Conservation (phyloP, 2,888 invertebrate genomes). For the Hoplodrina blanda region DNA sequence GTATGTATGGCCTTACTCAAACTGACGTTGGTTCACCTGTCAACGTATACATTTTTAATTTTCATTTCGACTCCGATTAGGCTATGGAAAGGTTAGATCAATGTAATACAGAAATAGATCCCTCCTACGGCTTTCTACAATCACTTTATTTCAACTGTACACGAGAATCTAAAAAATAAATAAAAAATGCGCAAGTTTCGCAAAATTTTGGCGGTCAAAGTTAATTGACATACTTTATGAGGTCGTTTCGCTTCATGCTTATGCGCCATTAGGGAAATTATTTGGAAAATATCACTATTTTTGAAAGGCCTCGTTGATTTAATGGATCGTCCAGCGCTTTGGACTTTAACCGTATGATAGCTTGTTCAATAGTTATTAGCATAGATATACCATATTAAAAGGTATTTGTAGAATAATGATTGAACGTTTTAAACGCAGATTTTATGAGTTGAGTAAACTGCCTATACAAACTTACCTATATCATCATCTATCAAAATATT, state of each 20-base stretch:
- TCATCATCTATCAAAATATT: conserved; percentile 10
- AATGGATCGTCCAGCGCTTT: conserved; percentile 28
- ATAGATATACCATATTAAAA: not conserved
- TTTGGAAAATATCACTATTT: conserved; percentile 42
- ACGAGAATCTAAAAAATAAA: not conserved
- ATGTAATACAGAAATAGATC: conserved; percentile 30
- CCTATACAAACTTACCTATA: not conserved
- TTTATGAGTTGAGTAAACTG: not conserved
- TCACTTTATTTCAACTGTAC: not conserved
- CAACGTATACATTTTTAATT: conserved; percentile 54
- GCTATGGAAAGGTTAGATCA: conserved; percentile 26
- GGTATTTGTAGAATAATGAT: not conserved
- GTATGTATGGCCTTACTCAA: conserved; percentile 62
- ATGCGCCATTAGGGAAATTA: conserved; percentile 46
- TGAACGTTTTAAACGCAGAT: not conserved
- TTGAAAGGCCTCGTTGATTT: conserved; percentile 23
- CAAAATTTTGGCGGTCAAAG: conserved; percentile 20
- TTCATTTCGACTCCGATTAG: conserved; percentile 35
- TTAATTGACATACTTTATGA: conserved; percentile 36
- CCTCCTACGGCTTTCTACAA: conserved; percentile 4
- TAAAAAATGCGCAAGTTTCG: conserved; percentile 12
- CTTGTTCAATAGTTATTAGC: conserved; percentile 7
- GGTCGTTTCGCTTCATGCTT: conserved; percentile 41
- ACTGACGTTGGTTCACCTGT: conserved; percentile 51
- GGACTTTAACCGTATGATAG: not conserved